Evolutionary conservation across 2,888 invertebrate genomes (phyloP).

Genomic region (Caenorhabditis sp.): DNA sequence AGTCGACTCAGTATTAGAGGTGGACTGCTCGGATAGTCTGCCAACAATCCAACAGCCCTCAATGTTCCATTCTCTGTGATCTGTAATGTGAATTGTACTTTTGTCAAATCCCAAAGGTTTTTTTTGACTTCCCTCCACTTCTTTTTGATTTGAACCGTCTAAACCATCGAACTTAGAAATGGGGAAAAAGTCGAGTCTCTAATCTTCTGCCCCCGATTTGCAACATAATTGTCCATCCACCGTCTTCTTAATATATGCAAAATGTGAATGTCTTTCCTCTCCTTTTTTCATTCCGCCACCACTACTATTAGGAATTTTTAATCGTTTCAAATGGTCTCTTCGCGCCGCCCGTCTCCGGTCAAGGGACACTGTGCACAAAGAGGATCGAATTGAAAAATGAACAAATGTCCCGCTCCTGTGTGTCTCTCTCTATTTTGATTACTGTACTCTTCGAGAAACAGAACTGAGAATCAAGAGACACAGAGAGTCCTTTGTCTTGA

Average conservation of each 20-base stretch:
- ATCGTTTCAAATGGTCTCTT: conserved; percentile 47
- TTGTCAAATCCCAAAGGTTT: too few species aligned
- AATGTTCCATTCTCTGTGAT: too few species aligned
- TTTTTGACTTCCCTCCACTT: too few species aligned
- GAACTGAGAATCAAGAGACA: conserved; percentile 13
- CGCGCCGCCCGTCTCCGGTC: background rate
- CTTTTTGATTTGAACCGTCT: conserved; percentile 32
- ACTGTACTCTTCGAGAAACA: conserved; percentile 26
- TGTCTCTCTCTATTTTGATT: too few species aligned
- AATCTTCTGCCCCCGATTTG: conserved; percentile 58
- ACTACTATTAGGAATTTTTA: conserved; percentile 45
- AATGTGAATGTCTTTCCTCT: conserved; percentile 24
- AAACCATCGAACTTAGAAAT: conserved; percentile 5
- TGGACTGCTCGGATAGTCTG: too few species aligned
- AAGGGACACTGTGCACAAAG: conserved; percentile 22
- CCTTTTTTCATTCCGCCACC: background rate
- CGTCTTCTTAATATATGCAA: conserved; percentile 54
- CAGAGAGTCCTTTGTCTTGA: conserved; percentile 46
- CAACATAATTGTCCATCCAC: conserved; percentile 56
- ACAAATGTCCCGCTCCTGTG: conserved; percentile 35
- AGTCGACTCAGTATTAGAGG: too few species aligned
- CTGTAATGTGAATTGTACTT: too few species aligned
- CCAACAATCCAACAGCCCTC: too few species aligned
- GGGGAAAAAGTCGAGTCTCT: conserved; percentile 13
- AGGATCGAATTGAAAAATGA: conserved; percentile 21